These are phyloP conservation scores for Ethmia dodecea DNA, from an alignment of 2,888 invertebrate species.

Conservation along the genomic window DNA sequence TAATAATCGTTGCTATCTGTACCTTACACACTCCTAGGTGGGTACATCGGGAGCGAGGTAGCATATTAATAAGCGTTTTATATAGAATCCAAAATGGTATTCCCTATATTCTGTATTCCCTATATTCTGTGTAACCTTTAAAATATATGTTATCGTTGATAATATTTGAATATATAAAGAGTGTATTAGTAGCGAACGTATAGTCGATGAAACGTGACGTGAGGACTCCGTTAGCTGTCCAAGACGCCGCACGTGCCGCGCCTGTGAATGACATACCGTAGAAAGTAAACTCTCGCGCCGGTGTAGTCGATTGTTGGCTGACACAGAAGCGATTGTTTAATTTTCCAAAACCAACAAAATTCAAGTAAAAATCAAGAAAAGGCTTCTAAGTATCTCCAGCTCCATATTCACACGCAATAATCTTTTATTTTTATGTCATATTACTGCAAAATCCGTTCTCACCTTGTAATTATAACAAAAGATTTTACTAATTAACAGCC, in stretches of 20 bases:
- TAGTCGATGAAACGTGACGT: conserved; percentile 31
- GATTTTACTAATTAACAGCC: conserved; percentile 26
- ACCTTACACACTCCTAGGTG: too few relatives aligned
- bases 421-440: conserved; percentile 1
- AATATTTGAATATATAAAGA: too few relatives aligned
- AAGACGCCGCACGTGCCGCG: conserved; percentile 50
- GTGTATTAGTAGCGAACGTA: too few relatives aligned
- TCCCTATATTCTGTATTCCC: too few relatives aligned
- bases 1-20: too few relatives aligned
- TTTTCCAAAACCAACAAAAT: conserved; percentile 27
- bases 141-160: too few relatives aligned
- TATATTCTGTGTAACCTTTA: too few relatives aligned
- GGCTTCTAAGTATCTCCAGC: neutral
- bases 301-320: conserved; percentile 26
- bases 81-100: too few relatives aligned
- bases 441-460: conserved; percentile 14
- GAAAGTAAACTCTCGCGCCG: conserved; percentile 61
- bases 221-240: conserved; percentile 53
- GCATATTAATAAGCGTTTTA: too few relatives aligned
- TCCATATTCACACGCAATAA: conserved; percentile 1
- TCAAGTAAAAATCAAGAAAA: conserved; percentile 8
- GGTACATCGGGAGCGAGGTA: too few relatives aligned
- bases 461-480: conserved; percentile 25
- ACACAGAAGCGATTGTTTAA: conserved; percentile 35
- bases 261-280: conserved; percentile 54